phyloP scores from a whole-genome alignment of 2,113 vertebrate species.

The Herpetotheres cachinnans region DNA sequence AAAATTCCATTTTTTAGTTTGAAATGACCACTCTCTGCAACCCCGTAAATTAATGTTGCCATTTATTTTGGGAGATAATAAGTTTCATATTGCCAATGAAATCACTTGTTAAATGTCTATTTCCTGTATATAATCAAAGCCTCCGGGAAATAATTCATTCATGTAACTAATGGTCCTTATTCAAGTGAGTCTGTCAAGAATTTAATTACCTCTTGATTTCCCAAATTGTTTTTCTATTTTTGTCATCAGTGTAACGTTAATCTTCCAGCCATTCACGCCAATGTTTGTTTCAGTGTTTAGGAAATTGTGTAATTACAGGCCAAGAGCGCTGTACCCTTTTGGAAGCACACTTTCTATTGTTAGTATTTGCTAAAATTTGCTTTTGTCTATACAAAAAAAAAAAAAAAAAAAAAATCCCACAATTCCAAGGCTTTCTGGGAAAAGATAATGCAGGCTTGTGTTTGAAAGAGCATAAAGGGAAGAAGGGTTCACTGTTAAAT shows the following conservation, averaged over 20 bases:
- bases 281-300: background rate
- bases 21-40: background rate
- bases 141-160: background rate
- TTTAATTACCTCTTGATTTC: constrained; percentile 57
- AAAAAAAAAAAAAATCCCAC: background rate
- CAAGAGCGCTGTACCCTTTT: background rate
- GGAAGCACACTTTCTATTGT: background rate
- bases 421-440: background rate
- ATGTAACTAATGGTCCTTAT: constrained; percentile 3
- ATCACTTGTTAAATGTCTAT: constrained; percentile 27
- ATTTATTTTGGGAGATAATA: background rate
- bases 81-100: background rate
- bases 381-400: background rate
- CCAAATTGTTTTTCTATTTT: constrained; percentile 36
- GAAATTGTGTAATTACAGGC: background rate
- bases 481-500: background rate
- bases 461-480: background rate
- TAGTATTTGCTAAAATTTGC: background rate
- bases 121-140: background rate
- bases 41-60: background rate
- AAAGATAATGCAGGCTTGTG: background rate
- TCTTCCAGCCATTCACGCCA: background rate
- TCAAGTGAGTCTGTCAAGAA: constrained; percentile 41
- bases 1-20: background rate
- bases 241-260: background rate